Evolutionary conservation across 2,797 vertebrate species (phyloP), one percentile per base, ranked within the genome.

Genomic region (Myoxocephalus aenaeus): DNA sequence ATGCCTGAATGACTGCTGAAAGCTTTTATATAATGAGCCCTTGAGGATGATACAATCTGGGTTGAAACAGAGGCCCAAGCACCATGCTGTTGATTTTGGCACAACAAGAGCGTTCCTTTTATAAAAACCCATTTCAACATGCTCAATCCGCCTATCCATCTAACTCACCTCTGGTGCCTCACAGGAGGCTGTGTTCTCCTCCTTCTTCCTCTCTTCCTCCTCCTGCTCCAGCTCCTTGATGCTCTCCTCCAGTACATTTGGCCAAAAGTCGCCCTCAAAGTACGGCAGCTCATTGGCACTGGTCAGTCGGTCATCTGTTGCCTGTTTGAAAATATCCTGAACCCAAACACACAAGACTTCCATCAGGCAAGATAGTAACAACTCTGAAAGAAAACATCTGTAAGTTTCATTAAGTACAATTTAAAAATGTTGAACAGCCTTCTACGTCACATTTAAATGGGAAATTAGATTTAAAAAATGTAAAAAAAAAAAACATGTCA

Each of bases 181-280:
- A 48, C 96, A 96, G 9, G 97, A 96, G 42, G 97, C 97, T 0
- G 97, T 99, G 91, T 96, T 98, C 91, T 99, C 98, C 87, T 99
- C 98, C 79, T 98, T 99, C 83, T 99, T 99, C 76, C 98, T 93
- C 88, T 99, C 98, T 77, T 99, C 98, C 81, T 99, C 98, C 84
- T 99, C 98, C 76, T 99, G 98, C 85, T 99, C 98, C 70, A 99
- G 81, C 89, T 99, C 98, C 81, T 99, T 99, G 80, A 99, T 99
- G 95, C 98, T 98, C 91, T 99, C 98, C 88, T 99, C 98, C 74
- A 99, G 93, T 8, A 99, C 98, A 10, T 99, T 99, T 51, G 98
- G 98, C 98, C 98, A 99, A 92, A 99, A 99, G 94, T 99, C 98
- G 0, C 98, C 98, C 89, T 99, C 98, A 65, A 99, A 99, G 92